Base-by-base conservation (phyloP, 2,888 invertebrate species). In the Holacanthella duospinosa region DNA sequence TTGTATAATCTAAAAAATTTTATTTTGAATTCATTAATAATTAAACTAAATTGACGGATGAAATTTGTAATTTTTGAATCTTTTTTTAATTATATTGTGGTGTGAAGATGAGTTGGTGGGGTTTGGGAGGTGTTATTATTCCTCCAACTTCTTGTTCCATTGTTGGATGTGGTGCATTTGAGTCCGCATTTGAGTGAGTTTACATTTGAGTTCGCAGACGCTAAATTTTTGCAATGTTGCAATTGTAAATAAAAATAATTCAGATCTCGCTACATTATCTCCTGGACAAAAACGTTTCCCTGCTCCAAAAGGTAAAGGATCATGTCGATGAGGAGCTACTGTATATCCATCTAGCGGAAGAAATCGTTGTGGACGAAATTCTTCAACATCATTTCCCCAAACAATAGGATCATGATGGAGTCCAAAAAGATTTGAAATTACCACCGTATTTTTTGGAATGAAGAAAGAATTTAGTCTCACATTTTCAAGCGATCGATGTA, bases 221-320 rank as follows among this genome's bases (percentile, higher is more conserved):
- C n/a, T n/a, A n/a, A n/a, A 55, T 6, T 55, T 21, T 26, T 55
- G 55, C 6, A 55, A 16, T 25, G 28, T 26, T 6, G 27, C 26
- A 16, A 26, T 55, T 4, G 55, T 26, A 9, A 55, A n/a, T 21
- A 55, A n/a, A n/a, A 55, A 55, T 12, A 55, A 12, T 6, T 21
- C 55, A 25, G 26, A 21, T 26, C 55, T 27, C 4, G 55, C 55
- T n/a, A 55, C 6, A 12, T 4, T 26, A 4, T 55, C 55, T 3
- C 55, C 55, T 12, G 55, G 55, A 26, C 55, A 55, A 6, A 55
- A n/a, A 4, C 55, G 6, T 26, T 55, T 55, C 48, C 48, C 48
- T 4, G 48, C 21, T 12, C 27, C 26, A 55, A 55, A 55, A 9
- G 55, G 3, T 4, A 55, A 16, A 53, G 25, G 25, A 53, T 6